Conservation (phyloP, 2,888 invertebrate genomes). For the Gymnosoma rotundatum region DNA sequence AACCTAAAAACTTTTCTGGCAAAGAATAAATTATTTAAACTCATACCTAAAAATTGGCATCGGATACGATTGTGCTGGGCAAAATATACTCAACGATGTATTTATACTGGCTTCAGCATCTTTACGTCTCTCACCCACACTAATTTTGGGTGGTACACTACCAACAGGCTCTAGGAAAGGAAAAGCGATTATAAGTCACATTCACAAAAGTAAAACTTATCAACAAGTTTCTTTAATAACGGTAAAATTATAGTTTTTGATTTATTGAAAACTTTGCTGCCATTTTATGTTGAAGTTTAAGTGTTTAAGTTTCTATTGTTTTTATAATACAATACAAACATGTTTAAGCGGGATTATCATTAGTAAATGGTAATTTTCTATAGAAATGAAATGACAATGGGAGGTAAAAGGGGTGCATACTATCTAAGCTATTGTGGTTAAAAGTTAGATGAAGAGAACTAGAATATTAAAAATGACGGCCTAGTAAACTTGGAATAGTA, state of each 20-base stretch:
- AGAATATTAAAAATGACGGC: too few relatives aligned
- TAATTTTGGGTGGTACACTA: slow-evolving; percentile 83
- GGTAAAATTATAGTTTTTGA: slow-evolving; percentile 43
- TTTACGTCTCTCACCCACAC: slow-evolving; percentile 85
- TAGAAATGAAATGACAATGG: neutral
- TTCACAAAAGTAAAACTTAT: neutral
- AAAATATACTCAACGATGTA: slow-evolving; percentile 86
- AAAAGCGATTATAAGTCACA: slow-evolving; percentile 7
- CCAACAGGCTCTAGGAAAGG: slow-evolving; percentile 84
- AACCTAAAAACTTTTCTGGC: neutral
- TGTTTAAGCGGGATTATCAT: slow-evolving; percentile 47
- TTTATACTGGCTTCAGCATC: slow-evolving; percentile 82
- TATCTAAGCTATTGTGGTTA: neutral
- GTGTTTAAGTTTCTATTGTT: slow-evolving; percentile 20
- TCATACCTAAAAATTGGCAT: slow-evolving; percentile 84
- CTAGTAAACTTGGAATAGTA: too few relatives aligned
- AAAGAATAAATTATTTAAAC: neutral
- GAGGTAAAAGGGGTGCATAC: neutral
- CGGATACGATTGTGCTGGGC: slow-evolving; percentile 89
- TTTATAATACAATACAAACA: slow-evolving; percentile 18
- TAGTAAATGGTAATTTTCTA: slow-evolving; percentile 27
- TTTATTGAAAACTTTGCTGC: slow-evolving; percentile 63
- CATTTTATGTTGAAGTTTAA: slow-evolving; percentile 52
- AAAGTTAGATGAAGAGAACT: too few relatives aligned
- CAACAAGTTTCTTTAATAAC: slow-evolving; percentile 26